Evolutionary conservation across 2,797 vertebrate genomes (phyloP).

Genomic region (Margarornis squamiger): DNA sequence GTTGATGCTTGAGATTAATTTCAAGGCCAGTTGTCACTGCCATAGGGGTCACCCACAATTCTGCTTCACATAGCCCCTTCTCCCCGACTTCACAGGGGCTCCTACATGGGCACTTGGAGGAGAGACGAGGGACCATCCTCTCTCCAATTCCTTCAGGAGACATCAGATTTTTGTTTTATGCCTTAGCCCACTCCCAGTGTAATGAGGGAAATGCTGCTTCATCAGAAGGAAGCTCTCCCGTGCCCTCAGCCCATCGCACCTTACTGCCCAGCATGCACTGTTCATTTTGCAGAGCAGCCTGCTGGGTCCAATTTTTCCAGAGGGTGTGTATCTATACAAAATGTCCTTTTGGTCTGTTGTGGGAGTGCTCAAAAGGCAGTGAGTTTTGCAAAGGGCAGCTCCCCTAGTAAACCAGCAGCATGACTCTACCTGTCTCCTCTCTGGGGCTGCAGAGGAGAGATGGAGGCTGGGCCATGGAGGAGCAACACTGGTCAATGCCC

Average conservation of each 20-base stretch:
- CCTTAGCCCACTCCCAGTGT: background rate
- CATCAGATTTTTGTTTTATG: rapidly evolving
- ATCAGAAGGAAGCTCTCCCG: background rate
- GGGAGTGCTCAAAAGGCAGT: background rate
- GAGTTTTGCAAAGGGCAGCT: background rate
- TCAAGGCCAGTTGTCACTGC: background rate
- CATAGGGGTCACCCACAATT: rapidly evolving
- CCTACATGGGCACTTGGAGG: background rate
- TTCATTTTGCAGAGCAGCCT: background rate
- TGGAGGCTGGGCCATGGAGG: rapidly evolving
- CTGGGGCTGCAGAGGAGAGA: background rate
- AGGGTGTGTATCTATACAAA: background rate
- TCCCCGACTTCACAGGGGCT: rapidly evolving
- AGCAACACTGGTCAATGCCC: background rate
- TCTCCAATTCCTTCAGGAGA: background rate
- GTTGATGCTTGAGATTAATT: background rate
- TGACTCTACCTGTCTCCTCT: background rate
- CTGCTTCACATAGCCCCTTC: background rate
- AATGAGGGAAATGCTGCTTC: background rate
- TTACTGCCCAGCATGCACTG: background rate
- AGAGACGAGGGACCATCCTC: background rate
- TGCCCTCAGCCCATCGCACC: background rate
- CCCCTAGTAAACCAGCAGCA: background rate
- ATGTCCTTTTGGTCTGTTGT: background rate
- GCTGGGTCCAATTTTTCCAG: background rate